Evolutionary conservation across 2,113 vertebrate species (phyloP), one percentile per base, ranked within the genome.

Genomic region (Microcebus jonahi): DNA sequence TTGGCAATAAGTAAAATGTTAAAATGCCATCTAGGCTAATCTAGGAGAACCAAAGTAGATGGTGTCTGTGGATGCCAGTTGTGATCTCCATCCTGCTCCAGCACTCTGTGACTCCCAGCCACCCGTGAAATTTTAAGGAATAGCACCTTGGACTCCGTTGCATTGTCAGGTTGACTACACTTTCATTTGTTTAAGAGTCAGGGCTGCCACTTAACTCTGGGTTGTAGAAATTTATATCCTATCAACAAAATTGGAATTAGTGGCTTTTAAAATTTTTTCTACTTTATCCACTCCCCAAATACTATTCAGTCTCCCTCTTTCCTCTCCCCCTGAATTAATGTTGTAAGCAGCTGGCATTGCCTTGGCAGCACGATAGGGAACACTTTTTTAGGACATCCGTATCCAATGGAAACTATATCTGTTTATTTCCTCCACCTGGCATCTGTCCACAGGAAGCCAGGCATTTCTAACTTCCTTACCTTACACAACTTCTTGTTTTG

Each of bases 361-460:
- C 94, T 90, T 97, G 91, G 96, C 93, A 95, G 42, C 31, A n/a
- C 59, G 48, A 59, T 83, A 95, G 93, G 87, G 95, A 97, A 93
- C 65, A 90, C 50, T 61, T 82, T 88, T 95, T 92, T 88, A 81
- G 87, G 75, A 25, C 81, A 86, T 90, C 77, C 0, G 61, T 97
- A 88, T 97, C 94, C 92, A 97, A 15, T 96, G 95, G 96, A 94
- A 97, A 97, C 91, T 71, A 6, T 90, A 79, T 94, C 95, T 97
- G 92, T 97, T 97, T 97, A 96, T 92, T 96, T 96, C 81, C 90
- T 95, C 55, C n/a, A 57, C 50, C 80, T 97, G 97, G 97, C 94
- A 0, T 17, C 61, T 80, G 53, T 96, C 93, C 96, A 92, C 91
- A 94, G 97, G 97, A 97, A 98, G 94, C 80, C 53, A 89, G 68